Base-by-base conservation (phyloP, 2,113 vertebrate genomes). In the Sylvietta virens region DNA sequence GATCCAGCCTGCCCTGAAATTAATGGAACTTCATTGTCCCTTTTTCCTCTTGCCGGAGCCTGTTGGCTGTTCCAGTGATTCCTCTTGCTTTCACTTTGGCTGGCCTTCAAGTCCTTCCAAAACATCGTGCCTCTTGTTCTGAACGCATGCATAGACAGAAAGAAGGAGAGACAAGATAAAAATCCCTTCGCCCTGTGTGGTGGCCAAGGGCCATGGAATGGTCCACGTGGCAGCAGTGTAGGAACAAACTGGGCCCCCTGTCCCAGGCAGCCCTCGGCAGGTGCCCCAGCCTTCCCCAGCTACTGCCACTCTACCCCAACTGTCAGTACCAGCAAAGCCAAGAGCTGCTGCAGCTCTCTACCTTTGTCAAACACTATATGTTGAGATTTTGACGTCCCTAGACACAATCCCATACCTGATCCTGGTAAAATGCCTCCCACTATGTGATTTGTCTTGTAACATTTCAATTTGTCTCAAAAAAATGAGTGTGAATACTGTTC, bases 171-270 rank as follows among this genome's bases (percentile, higher is more conserved):
- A 95, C 47, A 67, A 76, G 78, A 76, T 33, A 60, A 69, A 64
- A 69, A 23, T 17, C 21, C n/a, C n/a, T 86, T 69, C 4, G 0
- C 48, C 2, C 0, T 6, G 4, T 48, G 28, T 4, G 2, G 71
- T 89, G 74, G 47, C 35, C 70, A 82, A 54, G 57, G 28, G 28
- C 24, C 61, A 62, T 2, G 9, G 31, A 42, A 60, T 6, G 0
- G 31, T 10, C 72, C 70, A 30, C 0, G 0, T 19, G 70, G 48
- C 74, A 82, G 51, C 0, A 1, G 15, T 3, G 21, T 2, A 66
- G 39, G 44, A 57, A 28, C 0, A 4, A 74, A 39, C 5, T 0
- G 0, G 27, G 6, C 1, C 5, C 21, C 30, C 6, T 31, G 67
- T 60, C 23, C 70, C 70, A 62, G 56, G 37, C 24, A 73, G 45